Evolutionary conservation across 2,888 invertebrate genomes (phyloP), one percentile per base, ranked within the genome.

Genomic region (Trissoscelio sp.): DNA sequence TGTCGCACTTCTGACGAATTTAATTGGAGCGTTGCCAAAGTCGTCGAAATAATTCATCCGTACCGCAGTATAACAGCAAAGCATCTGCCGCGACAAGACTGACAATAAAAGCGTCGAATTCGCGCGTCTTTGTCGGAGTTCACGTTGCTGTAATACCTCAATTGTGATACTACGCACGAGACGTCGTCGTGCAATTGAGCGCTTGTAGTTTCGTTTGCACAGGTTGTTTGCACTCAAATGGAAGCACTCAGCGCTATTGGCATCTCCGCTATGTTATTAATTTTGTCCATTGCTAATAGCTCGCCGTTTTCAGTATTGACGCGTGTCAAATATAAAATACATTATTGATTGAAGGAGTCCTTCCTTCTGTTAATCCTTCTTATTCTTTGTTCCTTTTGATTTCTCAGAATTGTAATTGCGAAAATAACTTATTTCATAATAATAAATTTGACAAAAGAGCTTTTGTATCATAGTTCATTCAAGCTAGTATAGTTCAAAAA

Each of bases 41-140:
- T 64, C 62, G 62, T 24, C 46, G 46, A 42, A 60, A 60, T 48
- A 24, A 64, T 64, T 64, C 34, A 34, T 11, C 46, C n/a, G 16
- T 18, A 4, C 12, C 16, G 31, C 31, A 34, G 60, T 20, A 44
- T n/a, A 60, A 37, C 14, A 28, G 44, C 44, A 5, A 44, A 28
- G 44, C 28, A 44, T 60, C 62, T 64, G 66, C 7, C 20, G 39
- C 18, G 20, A 12, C 48, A 66, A 51, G 24, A 39, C 51, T 24
- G 24, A 66, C 22, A 66, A 66, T 48, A 37, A 37, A 20, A 34
- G 51, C 48, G 7, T 5, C 11, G 14, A 9, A 11, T 31, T 1
- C 11, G 18, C 2, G 18, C 28, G 64, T 64, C 64, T 31, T 28
- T 48, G 62, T 46, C 46, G 16, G 22, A 31, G 31, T 62, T 31